A percentile compares a stretch with the other conserved stretches of the same genome.
Evolutionary conservation across 2,888 invertebrate genomes (phyloP).

Genomic region (Nomada fabriciana): DNA sequence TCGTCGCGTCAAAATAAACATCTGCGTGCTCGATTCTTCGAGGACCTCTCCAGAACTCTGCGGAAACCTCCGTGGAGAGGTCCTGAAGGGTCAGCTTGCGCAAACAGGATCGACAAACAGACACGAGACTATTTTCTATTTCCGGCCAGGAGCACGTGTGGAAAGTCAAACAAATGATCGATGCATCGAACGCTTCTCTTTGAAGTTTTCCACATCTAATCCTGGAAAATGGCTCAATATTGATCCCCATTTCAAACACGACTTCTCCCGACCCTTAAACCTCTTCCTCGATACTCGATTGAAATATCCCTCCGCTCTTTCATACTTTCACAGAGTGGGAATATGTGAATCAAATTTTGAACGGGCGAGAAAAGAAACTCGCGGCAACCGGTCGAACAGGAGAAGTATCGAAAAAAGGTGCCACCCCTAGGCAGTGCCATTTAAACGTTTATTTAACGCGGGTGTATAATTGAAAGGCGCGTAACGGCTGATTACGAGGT

Average conservation of each 20-base stretch:
- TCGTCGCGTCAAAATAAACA: slow-evolving; percentile 77
- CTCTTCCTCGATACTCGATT: no score
- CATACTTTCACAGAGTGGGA: no score
- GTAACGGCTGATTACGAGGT: slow-evolving; percentile 81
- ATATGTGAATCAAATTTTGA: no score
- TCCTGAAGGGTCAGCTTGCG: slow-evolving; percentile 73
- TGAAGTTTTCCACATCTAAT: slow-evolving; percentile 8
- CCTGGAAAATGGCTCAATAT: slow-evolving; percentile 33
- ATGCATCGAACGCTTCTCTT: slow-evolving; percentile 46
- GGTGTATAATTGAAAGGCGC: slow-evolving; percentile 63
- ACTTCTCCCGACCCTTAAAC: background rate
- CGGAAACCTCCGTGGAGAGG: slow-evolving; percentile 59
- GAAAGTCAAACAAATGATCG: slow-evolving; percentile 59
- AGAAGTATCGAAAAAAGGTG: slow-evolving; percentile 48
- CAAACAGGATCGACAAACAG: slow-evolving; percentile 68
- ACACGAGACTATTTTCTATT: slow-evolving; percentile 49
- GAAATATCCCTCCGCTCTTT: no score
- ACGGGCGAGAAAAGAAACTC: no score
- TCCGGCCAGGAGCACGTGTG: slow-evolving; percentile 63
- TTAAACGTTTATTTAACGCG: slow-evolving; percentile 63
- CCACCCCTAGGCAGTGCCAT: slow-evolving; percentile 48
- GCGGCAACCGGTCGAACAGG: background rate
- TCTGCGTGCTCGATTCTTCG: slow-evolving; percentile 73
- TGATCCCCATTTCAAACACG: background rate
- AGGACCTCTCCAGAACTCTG: slow-evolving; percentile 63